Percentiles rank a stretch among this genome's conserved stretches.
Evolutionary conservation across 1,140 invertebrate genomes (phyloP).

Genomic region (Eupeodes corollae): DNA sequence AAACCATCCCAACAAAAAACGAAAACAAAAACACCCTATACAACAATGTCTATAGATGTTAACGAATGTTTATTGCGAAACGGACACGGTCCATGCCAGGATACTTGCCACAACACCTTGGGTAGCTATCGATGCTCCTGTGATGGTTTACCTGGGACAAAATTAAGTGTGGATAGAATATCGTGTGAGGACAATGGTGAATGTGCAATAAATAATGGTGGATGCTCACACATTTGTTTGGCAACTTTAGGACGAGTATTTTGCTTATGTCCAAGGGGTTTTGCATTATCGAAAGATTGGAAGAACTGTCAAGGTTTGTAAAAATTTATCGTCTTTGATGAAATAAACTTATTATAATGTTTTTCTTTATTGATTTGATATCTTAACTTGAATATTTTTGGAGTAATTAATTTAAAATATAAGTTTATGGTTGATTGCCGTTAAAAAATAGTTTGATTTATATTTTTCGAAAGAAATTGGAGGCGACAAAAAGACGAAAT

Average conservation of each 20-base stretch:
- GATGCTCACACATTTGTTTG: conserved; percentile 48
- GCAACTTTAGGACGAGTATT: conserved; percentile 49
- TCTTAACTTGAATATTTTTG: too few species aligned
- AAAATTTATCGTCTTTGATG: conserved; percentile 14
- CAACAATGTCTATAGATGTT: conserved; percentile 37
- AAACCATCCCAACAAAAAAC: not conserved
- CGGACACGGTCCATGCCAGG: conserved; percentile 57
- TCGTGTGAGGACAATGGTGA: conserved; percentile 50
- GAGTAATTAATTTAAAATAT: too few species aligned
- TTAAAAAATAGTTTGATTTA: too few species aligned
- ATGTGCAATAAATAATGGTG: conserved; percentile 46
- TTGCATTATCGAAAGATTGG: conserved; percentile 36
- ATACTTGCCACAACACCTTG: conserved; percentile 49
- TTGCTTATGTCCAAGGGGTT: conserved; percentile 45
- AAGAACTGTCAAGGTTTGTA: conserved; percentile 40
- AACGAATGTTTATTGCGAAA: conserved; percentile 51
- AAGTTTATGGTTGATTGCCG: too few species aligned
- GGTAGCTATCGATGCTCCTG: conserved; percentile 53
- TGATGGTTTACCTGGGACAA: conserved; percentile 44
- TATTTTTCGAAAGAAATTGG: too few species aligned
- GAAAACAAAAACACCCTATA: not conserved
- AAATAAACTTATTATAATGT: not conserved
- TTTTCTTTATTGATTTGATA: too few species aligned
- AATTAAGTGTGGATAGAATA: conserved; percentile 45
- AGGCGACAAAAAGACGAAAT: too few species aligned